These are phyloP conservation scores for Lutjanus erythropterus DNA, from an alignment of 2,113 vertebrate genomes.

Conservation along the genomic window DNA sequence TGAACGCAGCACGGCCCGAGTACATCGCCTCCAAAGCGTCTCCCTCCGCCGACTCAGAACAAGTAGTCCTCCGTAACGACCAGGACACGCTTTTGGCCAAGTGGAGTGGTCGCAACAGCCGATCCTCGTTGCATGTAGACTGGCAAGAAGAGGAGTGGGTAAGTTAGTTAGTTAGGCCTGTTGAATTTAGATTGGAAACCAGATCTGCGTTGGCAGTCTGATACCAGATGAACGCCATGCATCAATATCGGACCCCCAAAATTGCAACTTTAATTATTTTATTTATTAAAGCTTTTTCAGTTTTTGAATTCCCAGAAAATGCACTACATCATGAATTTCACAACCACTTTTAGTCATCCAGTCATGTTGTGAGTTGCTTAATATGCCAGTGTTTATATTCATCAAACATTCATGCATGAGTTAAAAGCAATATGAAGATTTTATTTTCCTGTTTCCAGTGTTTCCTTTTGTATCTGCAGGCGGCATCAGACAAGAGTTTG, in stretches of 20 bases:
- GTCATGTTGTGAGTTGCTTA: neutral
- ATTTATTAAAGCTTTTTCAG: too few relatives aligned
- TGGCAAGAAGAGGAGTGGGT: slow-evolving; percentile 99
- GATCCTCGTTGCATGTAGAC: slow-evolving; percentile 91
- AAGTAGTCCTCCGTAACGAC: slow-evolving; percentile 97
- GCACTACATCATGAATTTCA: too few relatives aligned
- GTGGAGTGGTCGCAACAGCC: slow-evolving; percentile 93
- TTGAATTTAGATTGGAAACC: too few relatives aligned
- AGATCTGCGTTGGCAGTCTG: too few relatives aligned
- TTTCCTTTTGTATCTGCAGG: neutral
- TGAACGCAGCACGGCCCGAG: slow-evolving; percentile 95
- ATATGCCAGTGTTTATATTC: neutral
- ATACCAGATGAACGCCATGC: too few relatives aligned
- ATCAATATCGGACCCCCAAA: too few relatives aligned
- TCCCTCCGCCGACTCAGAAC: slow-evolving; percentile 93
- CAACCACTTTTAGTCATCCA: neutral
- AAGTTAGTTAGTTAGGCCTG: slow-evolving; percentile 22
- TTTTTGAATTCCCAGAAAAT: too few relatives aligned
- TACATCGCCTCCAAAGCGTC: slow-evolving; percentile 97
- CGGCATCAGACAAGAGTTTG: neutral
- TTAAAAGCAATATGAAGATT: too few relatives aligned
- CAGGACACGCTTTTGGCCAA: slow-evolving; percentile 95
- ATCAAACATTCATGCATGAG: neutral
- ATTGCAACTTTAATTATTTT: too few relatives aligned
- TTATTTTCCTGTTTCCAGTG: too few relatives aligned